phyloP scores from a whole-genome alignment of 2,113 vertebrate genomes.

The Notothenia coriiceps region DNA sequence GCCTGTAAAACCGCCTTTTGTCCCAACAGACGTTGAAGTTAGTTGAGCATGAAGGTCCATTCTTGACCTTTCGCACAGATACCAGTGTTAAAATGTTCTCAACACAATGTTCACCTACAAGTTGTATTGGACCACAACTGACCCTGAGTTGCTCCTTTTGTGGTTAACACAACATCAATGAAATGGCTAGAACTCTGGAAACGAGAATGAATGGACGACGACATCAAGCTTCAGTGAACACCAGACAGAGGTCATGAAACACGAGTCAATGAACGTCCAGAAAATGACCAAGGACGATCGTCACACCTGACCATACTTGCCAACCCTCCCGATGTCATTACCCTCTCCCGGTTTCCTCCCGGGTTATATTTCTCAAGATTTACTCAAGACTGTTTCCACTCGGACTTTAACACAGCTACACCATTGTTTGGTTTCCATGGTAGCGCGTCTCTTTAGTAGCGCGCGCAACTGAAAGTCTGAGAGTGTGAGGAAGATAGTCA shows the following conservation, averaged over 20 bases:
- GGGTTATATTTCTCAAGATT: no score
- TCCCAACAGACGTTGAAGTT: neutral
- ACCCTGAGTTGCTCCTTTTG: neutral
- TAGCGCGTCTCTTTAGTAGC: no score
- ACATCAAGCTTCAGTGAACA: neutral
- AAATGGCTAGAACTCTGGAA: neutral
- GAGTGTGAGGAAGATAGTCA: no score
- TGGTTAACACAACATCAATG: neutral
- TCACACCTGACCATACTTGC: neutral
- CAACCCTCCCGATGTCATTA: no score
- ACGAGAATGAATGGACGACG: no score
- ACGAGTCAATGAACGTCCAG: neutral
- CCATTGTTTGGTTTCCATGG: no score
- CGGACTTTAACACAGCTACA: no score
- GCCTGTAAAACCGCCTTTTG: neutral
- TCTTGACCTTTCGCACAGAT: neutral
- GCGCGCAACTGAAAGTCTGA: no score
- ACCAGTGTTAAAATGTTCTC: neutral
- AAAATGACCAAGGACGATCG: neutral
- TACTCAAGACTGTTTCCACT: no score
- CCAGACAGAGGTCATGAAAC: neutral
- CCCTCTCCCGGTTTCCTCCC: no score
- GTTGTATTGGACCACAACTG: neutral
- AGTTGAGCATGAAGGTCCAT: neutral
- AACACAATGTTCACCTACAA: neutral